Evolutionary conservation across 2,113 vertebrate genomes (phyloP).

Genomic region (Stercorarius parasiticus): DNA sequence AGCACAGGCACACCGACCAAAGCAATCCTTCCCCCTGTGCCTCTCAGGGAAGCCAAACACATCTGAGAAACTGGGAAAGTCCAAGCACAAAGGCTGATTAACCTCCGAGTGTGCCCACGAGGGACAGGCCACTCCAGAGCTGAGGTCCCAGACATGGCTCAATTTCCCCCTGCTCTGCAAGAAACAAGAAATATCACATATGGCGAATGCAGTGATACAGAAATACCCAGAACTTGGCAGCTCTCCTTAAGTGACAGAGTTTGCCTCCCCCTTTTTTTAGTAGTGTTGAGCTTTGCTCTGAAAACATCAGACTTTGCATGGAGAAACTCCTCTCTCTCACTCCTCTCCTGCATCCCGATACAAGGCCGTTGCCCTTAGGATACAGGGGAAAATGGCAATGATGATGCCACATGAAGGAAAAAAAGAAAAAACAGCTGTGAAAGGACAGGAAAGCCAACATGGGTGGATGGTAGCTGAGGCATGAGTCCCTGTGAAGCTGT

Average conservation of each 20-base stretch:
- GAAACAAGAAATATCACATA: background rate
- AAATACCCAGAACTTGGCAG: background rate
- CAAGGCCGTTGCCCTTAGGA: too few species aligned
- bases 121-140: background rate
- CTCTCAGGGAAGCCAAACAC: background rate
- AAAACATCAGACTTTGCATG: background rate
- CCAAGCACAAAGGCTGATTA: background rate
- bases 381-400: background rate
- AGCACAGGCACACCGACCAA: rapidly evolving
- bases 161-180: background rate
- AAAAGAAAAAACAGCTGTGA: background rate
- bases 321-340: background rate
- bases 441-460: background rate
- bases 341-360: background rate
- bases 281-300: background rate
- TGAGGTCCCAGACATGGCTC: rapidly evolving
- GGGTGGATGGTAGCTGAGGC: background rate
- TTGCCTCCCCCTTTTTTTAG: background rate
- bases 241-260: background rate
- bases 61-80: background rate
- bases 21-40: background rate
- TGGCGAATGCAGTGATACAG: rapidly evolving
- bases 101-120: rapidly evolving
- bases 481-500: background rate
- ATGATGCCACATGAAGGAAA: background rate